Evolutionary conservation across 1,140 invertebrate species (phyloP).

Genomic region (Formica exsecta): DNA sequence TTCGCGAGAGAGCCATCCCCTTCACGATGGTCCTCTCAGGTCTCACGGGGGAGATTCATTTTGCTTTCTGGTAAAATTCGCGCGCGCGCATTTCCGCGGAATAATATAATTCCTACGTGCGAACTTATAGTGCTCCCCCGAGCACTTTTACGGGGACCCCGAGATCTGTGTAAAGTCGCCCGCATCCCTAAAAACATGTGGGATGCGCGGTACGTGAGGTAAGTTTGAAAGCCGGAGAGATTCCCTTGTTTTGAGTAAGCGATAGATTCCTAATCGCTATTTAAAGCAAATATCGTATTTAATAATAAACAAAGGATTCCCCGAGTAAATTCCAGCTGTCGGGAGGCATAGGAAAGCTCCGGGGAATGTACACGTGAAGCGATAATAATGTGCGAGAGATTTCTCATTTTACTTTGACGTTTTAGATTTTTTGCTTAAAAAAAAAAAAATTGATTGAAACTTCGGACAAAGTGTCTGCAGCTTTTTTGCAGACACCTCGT

Average conservation of each 20-base stretch:
- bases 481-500: too few species aligned
- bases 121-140: conserved; percentile 34
- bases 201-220: background rate
- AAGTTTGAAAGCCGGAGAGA: background rate
- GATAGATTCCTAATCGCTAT: background rate
- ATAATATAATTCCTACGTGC: conserved; percentile 5
- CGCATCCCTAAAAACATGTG: background rate
- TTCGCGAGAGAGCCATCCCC: background rate
- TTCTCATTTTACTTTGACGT: too few species aligned
- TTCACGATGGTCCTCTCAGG: background rate
- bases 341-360: too few species aligned
- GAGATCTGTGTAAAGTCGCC: background rate
- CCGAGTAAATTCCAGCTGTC: background rate
- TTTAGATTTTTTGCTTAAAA: too few species aligned
- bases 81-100: conserved; percentile 21
- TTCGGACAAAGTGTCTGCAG: too few species aligned
- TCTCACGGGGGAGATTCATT: conserved; percentile 27
- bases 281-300: background rate
- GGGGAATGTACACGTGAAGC: too few species aligned
- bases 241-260: background rate
- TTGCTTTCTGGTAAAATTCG: background rate
- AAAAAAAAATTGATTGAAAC: too few species aligned
- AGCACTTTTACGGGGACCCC: conserved; percentile 7
- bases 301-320: background rate
- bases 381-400: too few species aligned